A percentile compares a stretch with the other conserved stretches of the same genome.
Conservation (phyloP, 2,888 invertebrate genomes). For the Stenotaenia linearis region DNA sequence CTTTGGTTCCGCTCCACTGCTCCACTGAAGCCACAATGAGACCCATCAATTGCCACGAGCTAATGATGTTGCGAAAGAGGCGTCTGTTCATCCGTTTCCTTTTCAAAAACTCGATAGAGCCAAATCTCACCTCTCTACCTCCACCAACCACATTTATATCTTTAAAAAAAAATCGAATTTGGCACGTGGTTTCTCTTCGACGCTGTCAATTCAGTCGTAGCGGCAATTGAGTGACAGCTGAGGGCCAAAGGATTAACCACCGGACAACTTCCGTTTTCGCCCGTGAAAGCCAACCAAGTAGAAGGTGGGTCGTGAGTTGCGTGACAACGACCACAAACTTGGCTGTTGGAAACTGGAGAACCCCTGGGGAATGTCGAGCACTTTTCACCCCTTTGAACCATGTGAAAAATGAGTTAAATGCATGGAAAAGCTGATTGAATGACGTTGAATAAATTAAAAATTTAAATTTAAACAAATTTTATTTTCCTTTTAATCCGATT, state of each 20-base stretch:
- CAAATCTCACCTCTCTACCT: neutral
- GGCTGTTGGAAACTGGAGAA: neutral
- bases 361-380: neutral
- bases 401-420: neutral
- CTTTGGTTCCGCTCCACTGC: neutral
- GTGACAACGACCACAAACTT: neutral
- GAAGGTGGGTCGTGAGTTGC: neutral
- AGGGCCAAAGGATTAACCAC: slow-evolving; percentile 10
- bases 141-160: too few relatives aligned
- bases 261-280: slow-evolving; percentile 6
- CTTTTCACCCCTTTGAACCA: neutral
- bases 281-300: neutral
- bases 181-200: neutral
- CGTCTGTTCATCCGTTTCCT: slow-evolving; percentile 22
- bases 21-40: slow-evolving; percentile 2
- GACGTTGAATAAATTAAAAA: too few relatives aligned
- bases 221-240: neutral
- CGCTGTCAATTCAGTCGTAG: neutral
- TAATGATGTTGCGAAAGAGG: neutral
- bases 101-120: slow-evolving; percentile 7
- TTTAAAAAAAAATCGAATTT: slow-evolving; percentile 1
- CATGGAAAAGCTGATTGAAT: neutral
- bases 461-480: too few relatives aligned
- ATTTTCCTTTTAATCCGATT: too few relatives aligned
- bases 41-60: slow-evolving; percentile 9